Evolutionary conservation across 2,797 vertebrate genomes (phyloP), one percentile per base, ranked within the genome.

Genomic region (Salarias fasciatus): DNA sequence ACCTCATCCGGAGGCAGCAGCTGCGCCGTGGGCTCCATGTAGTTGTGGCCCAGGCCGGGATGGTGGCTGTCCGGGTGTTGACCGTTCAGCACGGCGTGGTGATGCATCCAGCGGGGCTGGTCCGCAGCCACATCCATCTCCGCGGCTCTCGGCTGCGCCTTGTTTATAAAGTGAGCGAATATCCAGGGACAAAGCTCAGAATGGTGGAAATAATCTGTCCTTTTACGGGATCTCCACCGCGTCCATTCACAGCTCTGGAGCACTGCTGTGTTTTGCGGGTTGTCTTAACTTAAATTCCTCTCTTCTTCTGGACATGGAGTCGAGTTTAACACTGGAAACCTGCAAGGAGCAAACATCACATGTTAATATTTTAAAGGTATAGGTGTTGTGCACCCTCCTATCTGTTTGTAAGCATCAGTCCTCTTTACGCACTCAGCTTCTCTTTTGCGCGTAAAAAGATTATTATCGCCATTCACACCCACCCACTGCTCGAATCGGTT

Each of bases 41-140:
- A 98, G 90, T 93, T 95, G 74, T 97, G 96, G 29, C 94, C 89
- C 88, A 98, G 91, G 66, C 95, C 93, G 18, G 92, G 94, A 49
- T 96, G 95, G 83, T 96, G 94, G 28, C 93, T 87, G 75, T 96
- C 95, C 50, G 96, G 93, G 90, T 98, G 96, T 79, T 96, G 95
- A 51, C 94, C 94, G 64, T 96, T 97, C 66, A 98, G 91, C 62
- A 97, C 91, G 31, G 95, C 92, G 59, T 96, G 95, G 77, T 96
- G 97, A 66, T 96, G 97, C 95, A 98, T 95, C 97, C 97, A 99
- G 65, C 96, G 95, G 49, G 95, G 94, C 92, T 97, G 96, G 69
- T 99, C 97, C 0, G 95, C 91, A 46, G 95, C 93, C 75, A 91
- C 80, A 57, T 93, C 92, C 92, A 94, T 94, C 55, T 86, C 49